Evolutionary conservation across 2,113 vertebrate genomes (phyloP).

Genomic region (Rissa tridactyla): DNA sequence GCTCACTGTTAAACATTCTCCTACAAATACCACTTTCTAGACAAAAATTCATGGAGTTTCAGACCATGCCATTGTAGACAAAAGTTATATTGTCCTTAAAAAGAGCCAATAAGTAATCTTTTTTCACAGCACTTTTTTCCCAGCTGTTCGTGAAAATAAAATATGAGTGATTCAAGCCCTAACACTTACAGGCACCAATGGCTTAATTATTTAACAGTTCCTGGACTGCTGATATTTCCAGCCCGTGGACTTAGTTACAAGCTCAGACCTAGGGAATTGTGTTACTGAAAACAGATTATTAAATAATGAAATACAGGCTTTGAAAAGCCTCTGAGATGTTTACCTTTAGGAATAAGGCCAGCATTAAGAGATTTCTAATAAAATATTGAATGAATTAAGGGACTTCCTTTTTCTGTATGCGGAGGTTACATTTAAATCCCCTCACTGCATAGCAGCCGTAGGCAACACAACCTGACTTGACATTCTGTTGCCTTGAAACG

Average conservation of each 20-base stretch:
- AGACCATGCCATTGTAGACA: not conserved
- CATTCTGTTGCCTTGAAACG: conserved; percentile 59
- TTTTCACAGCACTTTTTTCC: not conserved
- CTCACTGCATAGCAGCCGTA: conserved; percentile 59
- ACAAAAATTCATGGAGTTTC: not conserved
- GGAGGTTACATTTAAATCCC: conserved; percentile 69
- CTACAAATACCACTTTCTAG: not conserved
- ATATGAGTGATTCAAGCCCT: conserved; percentile 39
- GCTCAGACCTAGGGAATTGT: conserved; percentile 53
- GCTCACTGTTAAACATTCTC: not conserved
- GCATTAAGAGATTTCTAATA: conserved; percentile 69
- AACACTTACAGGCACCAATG: conserved; percentile 41
- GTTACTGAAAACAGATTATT: conserved; percentile 67
- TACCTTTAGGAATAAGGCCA: conserved; percentile 68
- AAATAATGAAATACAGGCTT: conserved; percentile 73
- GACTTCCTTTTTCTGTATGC: conserved; percentile 61
- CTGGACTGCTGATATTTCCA: conserved; percentile 59
- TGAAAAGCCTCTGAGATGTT: conserved; percentile 66
- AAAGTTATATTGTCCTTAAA: not conserved
- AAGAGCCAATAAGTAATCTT: not conserved
- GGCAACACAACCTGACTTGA: conserved; percentile 71
- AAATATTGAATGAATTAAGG: conserved; percentile 76
- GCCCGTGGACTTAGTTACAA: conserved; percentile 60
- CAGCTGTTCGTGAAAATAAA: conserved; percentile 54
- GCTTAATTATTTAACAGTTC: conserved; percentile 70